Base-by-base conservation (phyloP, 1,140 invertebrate species). In the Bombus consobrinus region DNA sequence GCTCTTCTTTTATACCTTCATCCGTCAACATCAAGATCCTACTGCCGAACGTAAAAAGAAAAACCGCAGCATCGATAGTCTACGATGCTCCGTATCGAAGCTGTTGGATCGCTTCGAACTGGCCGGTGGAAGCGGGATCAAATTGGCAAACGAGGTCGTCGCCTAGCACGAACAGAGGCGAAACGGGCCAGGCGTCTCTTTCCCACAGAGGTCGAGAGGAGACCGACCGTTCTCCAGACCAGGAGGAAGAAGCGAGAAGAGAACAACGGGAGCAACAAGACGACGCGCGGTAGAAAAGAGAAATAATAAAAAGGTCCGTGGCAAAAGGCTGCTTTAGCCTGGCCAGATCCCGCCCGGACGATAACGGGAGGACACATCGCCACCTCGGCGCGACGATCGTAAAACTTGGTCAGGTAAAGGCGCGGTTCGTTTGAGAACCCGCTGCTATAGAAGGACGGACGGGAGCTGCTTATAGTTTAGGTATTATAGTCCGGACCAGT, bases 381-480 rank as follows among this genome's bases (percentile, higher is more conserved):
- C 94, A 95, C 94, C 94, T 95, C 93, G 94, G 81, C 93, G 92
- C 94, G 94, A 94, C 93, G 94, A 95, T 95, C 95, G 94, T 95
- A 95, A 95, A 95, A 95, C 93, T 95, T 93, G 92, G 90, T 89
- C 94, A 95, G 94, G 94, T 94, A 94, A 93, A 93, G 90, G 85
- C 88, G 94, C 94, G 95, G 94, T 90, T 85, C 94, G 93, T 95
- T 95, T 95, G 95, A 93, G 91, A 66, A 89, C 83, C 74, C 71
- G 86, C 86, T 86, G 89, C 79, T 88, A 78, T 64, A 85, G 85
- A 80, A 85, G 81, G 85, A 85, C 81, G 87, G 92, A 93, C 93
- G 82, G 93, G 91, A 94, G 93, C 93, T 93, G 91, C 88, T 94
- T 93, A 92, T 93, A 93, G 93, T 88, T 90, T 93, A 91, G 88